Percentiles rank a stretch among this genome's conserved stretches.
Evolutionary conservation across 2,888 invertebrate genomes (phyloP).

Genomic region (Baronia brevicornis): DNA sequence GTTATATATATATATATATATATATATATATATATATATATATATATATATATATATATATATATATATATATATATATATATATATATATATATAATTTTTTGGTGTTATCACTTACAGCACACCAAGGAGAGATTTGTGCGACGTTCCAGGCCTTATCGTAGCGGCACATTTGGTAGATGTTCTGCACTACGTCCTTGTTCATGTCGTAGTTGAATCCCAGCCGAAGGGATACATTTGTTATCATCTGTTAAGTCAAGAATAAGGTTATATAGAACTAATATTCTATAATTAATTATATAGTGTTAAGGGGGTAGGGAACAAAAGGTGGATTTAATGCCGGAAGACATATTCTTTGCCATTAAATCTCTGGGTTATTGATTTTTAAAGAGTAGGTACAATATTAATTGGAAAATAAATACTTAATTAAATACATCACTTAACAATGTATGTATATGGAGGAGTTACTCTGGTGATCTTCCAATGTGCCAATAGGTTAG

Average conservation of each 20-base stretch:
- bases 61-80: neutral
- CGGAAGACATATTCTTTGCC: too few relatives aligned
- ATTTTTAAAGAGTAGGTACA: too few relatives aligned
- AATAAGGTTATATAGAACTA: neutral
- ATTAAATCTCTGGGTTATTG: too few relatives aligned
- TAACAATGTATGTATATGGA: too few relatives aligned
- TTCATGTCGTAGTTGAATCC: slow-evolving; percentile 78
- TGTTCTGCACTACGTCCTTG: slow-evolving; percentile 71
- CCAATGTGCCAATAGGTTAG: too few relatives aligned
- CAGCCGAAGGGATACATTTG: slow-evolving; percentile 77
- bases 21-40: neutral
- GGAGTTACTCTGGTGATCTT: too few relatives aligned
- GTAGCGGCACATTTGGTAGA: slow-evolving; percentile 88
- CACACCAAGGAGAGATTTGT: slow-evolving; percentile 85
- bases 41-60: neutral
- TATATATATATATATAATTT: neutral
- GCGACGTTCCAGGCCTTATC: slow-evolving; percentile 85
- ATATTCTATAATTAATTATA: too few relatives aligned
- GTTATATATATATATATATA: too few relatives aligned
- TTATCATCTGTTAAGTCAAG: slow-evolving; percentile 45
- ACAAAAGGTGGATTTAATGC: too few relatives aligned
- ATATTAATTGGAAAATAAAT: too few relatives aligned
- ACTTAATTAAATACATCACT: too few relatives aligned
- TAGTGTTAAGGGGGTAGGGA: too few relatives aligned
- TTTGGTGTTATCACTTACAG: slow-evolving; percentile 56